A percentile compares a stretch with the other conserved stretches of the same genome.
Conservation (phyloP, 2,888 invertebrate species). For the Hanleya hanleyi region DNA sequence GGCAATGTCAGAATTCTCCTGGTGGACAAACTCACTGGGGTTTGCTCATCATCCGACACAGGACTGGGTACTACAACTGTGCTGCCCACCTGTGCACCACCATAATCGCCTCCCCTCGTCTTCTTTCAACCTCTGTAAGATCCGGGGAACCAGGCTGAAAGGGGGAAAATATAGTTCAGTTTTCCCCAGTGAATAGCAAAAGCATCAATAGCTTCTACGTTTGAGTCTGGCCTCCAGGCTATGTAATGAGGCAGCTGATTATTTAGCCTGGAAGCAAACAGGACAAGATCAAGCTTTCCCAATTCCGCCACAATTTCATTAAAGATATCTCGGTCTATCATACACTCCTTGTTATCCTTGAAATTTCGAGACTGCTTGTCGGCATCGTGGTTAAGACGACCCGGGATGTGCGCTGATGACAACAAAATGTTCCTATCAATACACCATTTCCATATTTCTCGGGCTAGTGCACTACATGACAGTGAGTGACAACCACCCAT, state of each 20-base stretch:
- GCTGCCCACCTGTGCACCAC: not conserved
- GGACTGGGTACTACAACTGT: not conserved
- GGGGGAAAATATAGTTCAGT: not conserved
- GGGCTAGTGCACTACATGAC: not conserved
- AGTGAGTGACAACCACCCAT: not conserved
- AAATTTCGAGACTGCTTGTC: not conserved
- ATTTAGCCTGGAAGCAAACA: not conserved
- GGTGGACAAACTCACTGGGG: not conserved
- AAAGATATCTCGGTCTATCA: not conserved
- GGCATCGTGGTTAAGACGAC: not conserved
- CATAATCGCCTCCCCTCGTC: not conserved
- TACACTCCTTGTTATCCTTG: not conserved
- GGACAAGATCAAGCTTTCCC: not conserved
- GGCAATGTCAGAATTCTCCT: not conserved
- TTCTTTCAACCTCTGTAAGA: not conserved
- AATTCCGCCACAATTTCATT: not conserved
- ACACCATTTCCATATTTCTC: not conserved
- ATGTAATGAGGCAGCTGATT: not conserved
- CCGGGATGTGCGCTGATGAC: slow-evolving; percentile 1
- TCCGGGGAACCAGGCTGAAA: not conserved
- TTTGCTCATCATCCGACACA: not conserved
- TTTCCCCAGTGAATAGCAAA: not conserved
- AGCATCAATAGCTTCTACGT: not conserved
- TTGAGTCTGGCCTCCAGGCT: not conserved
- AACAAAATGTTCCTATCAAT: not conserved